A percentile compares a stretch with the other conserved stretches of the same genome.
Evolutionary conservation across 2,888 invertebrate species (phyloP).

Genomic region (Linyphia triangularis): DNA sequence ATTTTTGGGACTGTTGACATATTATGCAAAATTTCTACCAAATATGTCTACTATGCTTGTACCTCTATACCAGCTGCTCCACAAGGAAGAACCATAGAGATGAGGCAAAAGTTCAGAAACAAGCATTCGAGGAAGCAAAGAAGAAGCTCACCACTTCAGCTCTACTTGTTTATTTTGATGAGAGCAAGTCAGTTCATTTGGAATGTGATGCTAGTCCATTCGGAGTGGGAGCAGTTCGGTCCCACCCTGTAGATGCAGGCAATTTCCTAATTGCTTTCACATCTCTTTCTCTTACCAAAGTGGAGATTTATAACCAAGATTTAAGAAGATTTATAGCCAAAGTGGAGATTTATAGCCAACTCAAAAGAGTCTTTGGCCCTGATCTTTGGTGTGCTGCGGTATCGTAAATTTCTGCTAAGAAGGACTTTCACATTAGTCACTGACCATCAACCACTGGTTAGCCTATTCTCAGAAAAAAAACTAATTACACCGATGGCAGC

Average conservation of each 20-base stretch:
- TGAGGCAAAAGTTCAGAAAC: conserved; percentile 71
- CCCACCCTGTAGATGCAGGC: conserved; percentile 78
- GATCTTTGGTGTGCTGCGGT: conserved; percentile 80
- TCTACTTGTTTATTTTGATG: conserved; percentile 78
- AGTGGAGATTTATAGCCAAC: conserved; percentile 76
- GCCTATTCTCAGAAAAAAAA: neutral
- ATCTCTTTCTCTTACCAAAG: conserved; percentile 74
- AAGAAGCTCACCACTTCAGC: conserved; percentile 75
- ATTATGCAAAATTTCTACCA: conserved; percentile 78
- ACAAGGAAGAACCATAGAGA: conserved; percentile 75
- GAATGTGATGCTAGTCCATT: conserved; percentile 80
- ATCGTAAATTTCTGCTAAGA: conserved; percentile 80
- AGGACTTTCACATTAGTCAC: conserved; percentile 80
- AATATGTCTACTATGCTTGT: conserved; percentile 75
- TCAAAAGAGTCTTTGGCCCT: conserved; percentile 79
- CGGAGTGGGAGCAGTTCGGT: conserved; percentile 77
- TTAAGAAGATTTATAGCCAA: too few species aligned
- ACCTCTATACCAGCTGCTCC: conserved; percentile 76
- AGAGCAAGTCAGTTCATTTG: conserved; percentile 77
- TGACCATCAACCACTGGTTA: conserved; percentile 80
- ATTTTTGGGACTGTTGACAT: conserved; percentile 77
- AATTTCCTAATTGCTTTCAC: conserved; percentile 78
- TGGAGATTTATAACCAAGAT: too few species aligned
- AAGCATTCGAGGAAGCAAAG: conserved; percentile 77
- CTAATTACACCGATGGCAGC: conserved; percentile 76